phyloP scores from a whole-genome alignment of 2,113 vertebrate species.

The Peromyscus maniculatus region DNA sequence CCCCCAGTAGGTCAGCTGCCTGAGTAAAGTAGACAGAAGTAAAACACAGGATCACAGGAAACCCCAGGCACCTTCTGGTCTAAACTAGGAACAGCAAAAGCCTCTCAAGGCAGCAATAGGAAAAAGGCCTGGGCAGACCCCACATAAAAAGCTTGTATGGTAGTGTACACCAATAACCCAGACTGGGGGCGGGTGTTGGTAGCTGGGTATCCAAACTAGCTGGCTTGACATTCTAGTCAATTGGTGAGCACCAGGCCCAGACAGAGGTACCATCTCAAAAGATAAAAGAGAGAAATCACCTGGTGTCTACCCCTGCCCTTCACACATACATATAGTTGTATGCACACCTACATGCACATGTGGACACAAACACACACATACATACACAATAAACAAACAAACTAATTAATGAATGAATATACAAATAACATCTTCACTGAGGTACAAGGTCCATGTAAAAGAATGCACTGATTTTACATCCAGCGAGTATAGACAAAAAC shows the following conservation, averaged over 20 bases:
- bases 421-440: not conserved
- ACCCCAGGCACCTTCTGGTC: not conserved
- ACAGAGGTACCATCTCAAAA: not conserved
- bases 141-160: not conserved
- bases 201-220: not conserved
- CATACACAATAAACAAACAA: not conserved
- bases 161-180: not conserved
- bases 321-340: not conserved
- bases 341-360: not conserved
- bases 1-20: not conserved
- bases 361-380: not conserved
- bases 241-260: not conserved
- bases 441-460: not conserved
- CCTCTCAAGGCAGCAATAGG: not conserved
- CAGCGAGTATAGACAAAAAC: not conserved
- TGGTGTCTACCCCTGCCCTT: not conserved
- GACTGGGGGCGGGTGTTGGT: too few species aligned
- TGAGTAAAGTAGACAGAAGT: not conserved
- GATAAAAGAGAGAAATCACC: not conserved
- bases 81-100: not conserved
- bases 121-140: not conserved
- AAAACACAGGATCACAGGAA: not conserved
- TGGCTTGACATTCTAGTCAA: not conserved
- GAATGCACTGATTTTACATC: not conserved
- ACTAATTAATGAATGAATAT: not conserved